Evolutionary conservation across 2,888 invertebrate species (phyloP).

Genomic region (Troides aeacus): DNA sequence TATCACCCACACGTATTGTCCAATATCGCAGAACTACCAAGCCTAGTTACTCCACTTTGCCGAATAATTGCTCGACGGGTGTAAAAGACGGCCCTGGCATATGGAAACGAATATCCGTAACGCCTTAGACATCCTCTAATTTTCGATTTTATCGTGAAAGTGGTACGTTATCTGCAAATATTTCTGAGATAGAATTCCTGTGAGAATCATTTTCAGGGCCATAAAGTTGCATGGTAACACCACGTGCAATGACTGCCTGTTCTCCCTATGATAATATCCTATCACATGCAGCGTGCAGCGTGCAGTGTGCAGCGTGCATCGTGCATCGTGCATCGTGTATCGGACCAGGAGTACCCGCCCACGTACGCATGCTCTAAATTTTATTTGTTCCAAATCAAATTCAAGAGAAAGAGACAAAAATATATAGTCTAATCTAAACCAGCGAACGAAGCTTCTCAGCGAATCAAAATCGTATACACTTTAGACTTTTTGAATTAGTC

Average conservation of each 20-base stretch:
- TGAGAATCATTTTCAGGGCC: background rate
- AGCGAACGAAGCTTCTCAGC: constrained; percentile 42
- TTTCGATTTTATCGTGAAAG: background rate
- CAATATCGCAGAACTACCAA: constrained; percentile 29
- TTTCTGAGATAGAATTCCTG: background rate
- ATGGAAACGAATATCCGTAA: constrained; percentile 9
- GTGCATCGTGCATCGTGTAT: background rate
- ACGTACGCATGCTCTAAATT: constrained; percentile 47
- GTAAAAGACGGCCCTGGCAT: constrained; percentile 25
- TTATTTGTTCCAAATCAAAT: constrained; percentile 46
- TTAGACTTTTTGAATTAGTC: constrained; percentile 53
- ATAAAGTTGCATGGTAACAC: background rate
- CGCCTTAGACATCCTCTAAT: background rate
- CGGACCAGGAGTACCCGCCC: constrained; percentile 37
- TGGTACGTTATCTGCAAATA: no score
- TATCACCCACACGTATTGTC: constrained; percentile 24
- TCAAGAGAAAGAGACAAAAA: constrained; percentile 51
- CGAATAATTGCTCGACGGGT: constrained; percentile 29
- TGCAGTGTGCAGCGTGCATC: no score
- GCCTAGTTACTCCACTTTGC: constrained; percentile 29
- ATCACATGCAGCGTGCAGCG: no score
- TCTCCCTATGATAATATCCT: background rate
- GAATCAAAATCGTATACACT: constrained; percentile 38
- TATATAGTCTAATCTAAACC: constrained; percentile 45
- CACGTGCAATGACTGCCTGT: background rate